Evolutionary conservation across 1,140 invertebrate genomes (phyloP).

Genomic region (Procambarus virginalis): DNA sequence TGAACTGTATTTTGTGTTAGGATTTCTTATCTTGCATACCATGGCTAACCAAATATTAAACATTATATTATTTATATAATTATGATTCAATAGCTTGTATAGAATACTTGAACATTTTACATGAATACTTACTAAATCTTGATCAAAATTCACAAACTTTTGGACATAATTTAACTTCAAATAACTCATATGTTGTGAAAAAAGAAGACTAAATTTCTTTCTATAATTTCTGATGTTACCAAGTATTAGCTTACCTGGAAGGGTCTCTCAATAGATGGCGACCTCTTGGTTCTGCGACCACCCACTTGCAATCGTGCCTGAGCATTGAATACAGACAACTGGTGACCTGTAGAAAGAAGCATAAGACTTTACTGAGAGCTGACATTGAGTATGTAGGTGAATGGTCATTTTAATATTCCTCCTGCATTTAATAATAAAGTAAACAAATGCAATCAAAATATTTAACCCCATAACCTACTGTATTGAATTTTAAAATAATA

Average conservation of each 20-base stretch:
- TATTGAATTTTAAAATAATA: neutral
- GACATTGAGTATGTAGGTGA: neutral
- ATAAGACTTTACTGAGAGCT: neutral
- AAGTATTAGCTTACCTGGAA: slow-evolving; percentile 70
- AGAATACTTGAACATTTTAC: no score
- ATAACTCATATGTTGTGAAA: no score
- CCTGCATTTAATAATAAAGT: neutral
- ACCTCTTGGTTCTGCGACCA: slow-evolving; percentile 83
- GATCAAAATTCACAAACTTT: no score
- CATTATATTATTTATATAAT: no score
- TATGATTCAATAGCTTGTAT: no score
- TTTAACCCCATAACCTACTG: neutral
- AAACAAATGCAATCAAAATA: neutral
- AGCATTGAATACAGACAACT: slow-evolving; percentile 92
- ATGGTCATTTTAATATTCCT: neutral
- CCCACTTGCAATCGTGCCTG: slow-evolving; percentile 94
- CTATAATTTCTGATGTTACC: neutral
- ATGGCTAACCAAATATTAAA: no score
- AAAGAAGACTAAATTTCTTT: no score
- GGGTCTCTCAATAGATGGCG: slow-evolving; percentile 82
- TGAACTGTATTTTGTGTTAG: no score
- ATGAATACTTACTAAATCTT: no score
- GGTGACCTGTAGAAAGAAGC: slow-evolving; percentile 80
- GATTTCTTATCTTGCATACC: no score
- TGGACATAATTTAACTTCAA: no score